Percentiles rank a stretch among this genome's conserved stretches.
These are phyloP conservation scores for Amphiprion ocellaris DNA, from an alignment of 2,113 vertebrate genomes.

Conservation along the genomic window DNA sequence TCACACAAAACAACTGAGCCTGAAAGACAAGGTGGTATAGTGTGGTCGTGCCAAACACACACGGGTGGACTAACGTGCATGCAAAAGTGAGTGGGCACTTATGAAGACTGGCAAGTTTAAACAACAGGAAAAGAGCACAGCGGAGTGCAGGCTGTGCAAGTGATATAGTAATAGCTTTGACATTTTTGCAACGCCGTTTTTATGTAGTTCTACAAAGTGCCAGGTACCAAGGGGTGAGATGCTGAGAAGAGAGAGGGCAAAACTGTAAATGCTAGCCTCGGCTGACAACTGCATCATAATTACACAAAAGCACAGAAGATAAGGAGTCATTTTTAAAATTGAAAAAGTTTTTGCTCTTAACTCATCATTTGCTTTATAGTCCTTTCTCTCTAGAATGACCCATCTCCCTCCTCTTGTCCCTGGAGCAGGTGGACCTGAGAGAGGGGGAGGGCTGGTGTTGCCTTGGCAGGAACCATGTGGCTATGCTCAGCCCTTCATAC, in stretches of 20 bases:
- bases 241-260: slow-evolving; percentile 26
- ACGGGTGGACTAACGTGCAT: slow-evolving; percentile 21
- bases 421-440: slow-evolving; percentile 51
- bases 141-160: slow-evolving; percentile 45
- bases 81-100: slow-evolving; percentile 48
- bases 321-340: slow-evolving; percentile 21
- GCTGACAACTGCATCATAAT: slow-evolving; percentile 37
- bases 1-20: slow-evolving; percentile 5
- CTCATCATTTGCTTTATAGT: slow-evolving; percentile 3
- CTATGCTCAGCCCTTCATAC: slow-evolving; percentile 79
- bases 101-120: slow-evolving; percentile 36
- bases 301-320: slow-evolving; percentile 35
- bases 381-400: slow-evolving; percentile 22
- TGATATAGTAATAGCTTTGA: slow-evolving; percentile 70
- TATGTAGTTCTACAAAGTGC: slow-evolving; percentile 52
- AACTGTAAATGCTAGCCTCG: slow-evolving; percentile 19
- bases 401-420: slow-evolving; percentile 46
- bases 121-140: slow-evolving; percentile 47
- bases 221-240: slow-evolving; percentile 41
- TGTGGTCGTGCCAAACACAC: slow-evolving; percentile 1
- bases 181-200: slow-evolving; percentile 75
- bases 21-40: slow-evolving; percentile 27
- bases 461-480: slow-evolving; percentile 74
- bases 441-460: slow-evolving; percentile 28
- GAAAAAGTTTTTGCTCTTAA: slow-evolving; percentile 26